Conservation (phyloP, 2,797 vertebrate species). For the Toxotes lorentzi region DNA sequence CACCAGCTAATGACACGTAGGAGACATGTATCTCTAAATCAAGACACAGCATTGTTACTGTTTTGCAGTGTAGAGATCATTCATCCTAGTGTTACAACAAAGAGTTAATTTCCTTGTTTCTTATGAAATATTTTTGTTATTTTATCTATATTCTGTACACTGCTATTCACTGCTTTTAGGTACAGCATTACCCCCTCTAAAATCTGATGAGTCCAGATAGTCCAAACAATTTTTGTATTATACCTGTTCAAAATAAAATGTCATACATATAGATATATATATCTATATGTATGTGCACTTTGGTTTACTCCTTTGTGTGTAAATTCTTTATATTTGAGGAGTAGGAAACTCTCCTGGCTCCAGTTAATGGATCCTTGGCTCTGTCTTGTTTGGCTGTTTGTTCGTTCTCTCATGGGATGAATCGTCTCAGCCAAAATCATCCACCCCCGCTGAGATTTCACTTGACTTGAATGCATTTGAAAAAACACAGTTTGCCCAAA, state of each 20-base stretch:
- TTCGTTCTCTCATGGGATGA: slow-evolving; percentile 36
- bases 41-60: not conserved
- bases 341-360: slow-evolving; percentile 27
- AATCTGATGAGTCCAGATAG: not conserved
- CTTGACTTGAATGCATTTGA: slow-evolving; percentile 34
- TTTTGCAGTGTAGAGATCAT: no score
- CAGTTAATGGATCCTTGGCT: slow-evolving; percentile 31
- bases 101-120: no score
- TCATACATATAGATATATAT: not conserved
- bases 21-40: not conserved
- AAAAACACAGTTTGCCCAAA: slow-evolving; percentile 16
- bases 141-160: no score
- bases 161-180: no score
- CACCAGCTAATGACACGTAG: not conserved
- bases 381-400: slow-evolving; percentile 40
- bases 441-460: slow-evolving; percentile 35
- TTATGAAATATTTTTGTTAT: no score
- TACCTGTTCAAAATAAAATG: slow-evolving; percentile 10
- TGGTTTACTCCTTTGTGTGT: not conserved
- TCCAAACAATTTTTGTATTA: not conserved
- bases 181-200: not conserved
- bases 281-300: not conserved
- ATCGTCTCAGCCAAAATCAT: slow-evolving; percentile 45
- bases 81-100: no score
- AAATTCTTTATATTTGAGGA: slow-evolving; percentile 14